Percentiles rank a stretch among this genome's conserved stretches.
These are phyloP conservation scores for Lynx canadensis DNA, from an alignment of 2,113 vertebrate species.

Conservation along the genomic window DNA sequence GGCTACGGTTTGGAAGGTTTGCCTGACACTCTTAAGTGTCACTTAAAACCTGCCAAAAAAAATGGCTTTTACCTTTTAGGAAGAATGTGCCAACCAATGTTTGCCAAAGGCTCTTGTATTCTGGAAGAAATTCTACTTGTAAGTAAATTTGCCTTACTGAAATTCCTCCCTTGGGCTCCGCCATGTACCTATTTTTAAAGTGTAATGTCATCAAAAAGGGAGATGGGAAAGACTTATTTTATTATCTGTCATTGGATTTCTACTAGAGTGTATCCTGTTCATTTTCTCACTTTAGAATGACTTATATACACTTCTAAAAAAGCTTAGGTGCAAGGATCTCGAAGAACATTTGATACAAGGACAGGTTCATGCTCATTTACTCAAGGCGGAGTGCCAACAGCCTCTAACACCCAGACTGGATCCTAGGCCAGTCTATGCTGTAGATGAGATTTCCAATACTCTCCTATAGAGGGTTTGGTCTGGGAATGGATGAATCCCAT, in stretches of 20 bases:
- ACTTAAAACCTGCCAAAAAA: conserved; percentile 67
- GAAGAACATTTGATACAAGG: neutral
- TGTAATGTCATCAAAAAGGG: conserved; percentile 19
- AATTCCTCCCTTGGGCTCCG: conserved; percentile 18
- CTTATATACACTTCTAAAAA: conserved; percentile 17
- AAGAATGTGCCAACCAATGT: conserved; percentile 51
- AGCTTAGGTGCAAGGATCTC: neutral
- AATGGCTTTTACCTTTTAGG: conserved; percentile 49
- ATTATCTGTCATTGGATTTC: conserved; percentile 25
- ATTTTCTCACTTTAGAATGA: conserved; percentile 57
- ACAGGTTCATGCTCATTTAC: neutral
- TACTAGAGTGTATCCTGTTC: neutral
- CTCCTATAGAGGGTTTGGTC: neutral
- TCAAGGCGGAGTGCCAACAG: neutral
- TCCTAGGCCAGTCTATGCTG: neutral
- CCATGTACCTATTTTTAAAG: conserved; percentile 55
- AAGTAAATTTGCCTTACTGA: conserved; percentile 47
- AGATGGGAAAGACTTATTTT: neutral
- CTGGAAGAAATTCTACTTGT: conserved; percentile 58
- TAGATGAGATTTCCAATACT: neutral
- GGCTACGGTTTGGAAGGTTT: conserved; percentile 45
- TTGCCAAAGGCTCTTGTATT: conserved; percentile 58
- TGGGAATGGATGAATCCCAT: neutral
- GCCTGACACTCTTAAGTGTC: conserved; percentile 16
- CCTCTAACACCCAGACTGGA: conserved; percentile 16